These are phyloP conservation scores for Athripsodes cinereus DNA, from an alignment of 2,888 invertebrate species.

Conservation along the genomic window DNA sequence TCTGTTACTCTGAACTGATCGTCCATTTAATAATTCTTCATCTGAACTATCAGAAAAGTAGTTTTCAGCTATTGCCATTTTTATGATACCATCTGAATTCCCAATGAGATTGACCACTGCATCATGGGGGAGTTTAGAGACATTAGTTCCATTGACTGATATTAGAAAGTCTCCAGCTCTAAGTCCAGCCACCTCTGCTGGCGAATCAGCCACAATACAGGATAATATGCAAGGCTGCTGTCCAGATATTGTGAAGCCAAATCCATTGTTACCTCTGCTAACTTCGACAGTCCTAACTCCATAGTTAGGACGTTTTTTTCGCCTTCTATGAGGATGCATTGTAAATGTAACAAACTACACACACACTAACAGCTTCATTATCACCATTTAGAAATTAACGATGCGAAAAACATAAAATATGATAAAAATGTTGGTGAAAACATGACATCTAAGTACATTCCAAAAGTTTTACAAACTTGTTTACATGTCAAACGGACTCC, in stretches of 20 bases:
- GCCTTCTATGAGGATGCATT: constrained; percentile 47
- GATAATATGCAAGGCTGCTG: constrained; percentile 94
- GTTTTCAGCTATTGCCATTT: constrained; percentile 81
- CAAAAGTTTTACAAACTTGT: constrained; percentile 9
- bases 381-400: not conserved
- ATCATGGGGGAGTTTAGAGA: constrained; percentile 88
- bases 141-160: constrained; percentile 86
- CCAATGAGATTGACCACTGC: constrained; percentile 90
- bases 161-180: constrained; percentile 89
- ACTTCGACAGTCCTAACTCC: constrained; percentile 81
- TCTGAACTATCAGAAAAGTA: constrained; percentile 83
- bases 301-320: constrained; percentile 63
- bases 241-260: constrained; percentile 97
- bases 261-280: constrained; percentile 79
- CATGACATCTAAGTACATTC: not conserved
- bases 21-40: constrained; percentile 58
- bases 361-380: not conserved
- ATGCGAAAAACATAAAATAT: not conserved
- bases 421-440: not conserved
- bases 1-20: constrained; percentile 49
- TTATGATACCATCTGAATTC: constrained; percentile 73
- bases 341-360: not conserved
- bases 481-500: constrained; percentile 23
- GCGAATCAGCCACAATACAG: constrained; percentile 84
- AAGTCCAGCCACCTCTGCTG: constrained; percentile 85